Evolutionary conservation across 2,113 vertebrate species (phyloP), one percentile per base, ranked within the genome.

Genomic region (Dinomys branickii): DNA sequence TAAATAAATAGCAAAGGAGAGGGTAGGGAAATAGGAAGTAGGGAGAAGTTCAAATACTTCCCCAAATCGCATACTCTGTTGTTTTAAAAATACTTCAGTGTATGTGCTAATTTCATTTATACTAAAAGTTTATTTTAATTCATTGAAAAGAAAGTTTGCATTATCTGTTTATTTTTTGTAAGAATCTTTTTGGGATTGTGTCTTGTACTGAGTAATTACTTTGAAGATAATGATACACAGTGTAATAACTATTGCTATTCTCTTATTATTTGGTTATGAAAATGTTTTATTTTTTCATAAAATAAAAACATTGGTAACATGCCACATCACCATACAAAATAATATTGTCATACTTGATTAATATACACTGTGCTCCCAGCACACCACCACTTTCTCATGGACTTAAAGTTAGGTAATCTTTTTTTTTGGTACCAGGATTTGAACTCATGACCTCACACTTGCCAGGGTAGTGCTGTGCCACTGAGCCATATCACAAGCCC

Each of bases 251-350:
- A 73, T 26, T 75, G 38, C 12, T 75, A 75, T 44, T 75, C 71
- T 75, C 38, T 44, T 75, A 35, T 35, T 67, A 44, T 75, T 75
- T 75, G 71, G 71, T 75, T 75, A 44, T 75, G 38, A 75, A 75
- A 75, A 75, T 41, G 16, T 20, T 71, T 71, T 69, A 17, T n/a
- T n/a, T 44, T 44, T 44, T 75, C 22, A 44, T 75, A 75, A 75
- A 44, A 41, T 9, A 75, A 75, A 75, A 75, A 24, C 77, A 54
- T 4, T 88, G 24, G 87, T 94, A 89, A 94, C 38, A 3, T 73
- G 26, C 63, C 17, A 67, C 47, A 33, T 59, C 80, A 96, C 73
- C 67, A 69, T 87, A 83, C 22, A 75, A 94, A 97, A 61, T 65
- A 58, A 73, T 35, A 16, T 54, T 65, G 67, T 14, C 69, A 41